Conservation (phyloP, 2,797 vertebrate species). For the Synanceia verrucosa region DNA sequence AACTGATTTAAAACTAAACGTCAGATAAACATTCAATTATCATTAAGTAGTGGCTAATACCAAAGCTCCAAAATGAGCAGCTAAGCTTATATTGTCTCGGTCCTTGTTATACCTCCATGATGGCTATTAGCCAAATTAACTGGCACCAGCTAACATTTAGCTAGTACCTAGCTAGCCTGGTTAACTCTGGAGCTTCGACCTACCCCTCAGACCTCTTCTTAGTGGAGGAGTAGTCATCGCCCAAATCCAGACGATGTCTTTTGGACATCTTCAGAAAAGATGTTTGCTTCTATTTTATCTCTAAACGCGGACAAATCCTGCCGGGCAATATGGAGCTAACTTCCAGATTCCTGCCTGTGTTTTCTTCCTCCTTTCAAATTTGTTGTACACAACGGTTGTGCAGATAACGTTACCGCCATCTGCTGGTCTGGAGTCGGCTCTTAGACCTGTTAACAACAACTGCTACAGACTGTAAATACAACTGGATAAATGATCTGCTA, state of each 20-base stretch:
- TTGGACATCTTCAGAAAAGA: constrained; percentile 86
- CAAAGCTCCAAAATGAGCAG: not conserved
- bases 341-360: constrained; percentile 54
- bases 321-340: constrained; percentile 33
- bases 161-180: not conserved
- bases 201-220: constrained; percentile 93
- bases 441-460: not conserved
- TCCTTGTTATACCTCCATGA: not conserved
- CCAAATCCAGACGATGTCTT: constrained; percentile 91
- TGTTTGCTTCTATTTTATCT: not conserved
- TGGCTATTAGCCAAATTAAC: constrained; percentile 41
- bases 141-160: constrained; percentile 48
- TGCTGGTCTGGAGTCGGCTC: constrained; percentile 7
- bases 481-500: too few relatives aligned
- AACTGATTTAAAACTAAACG: fast-evolving
- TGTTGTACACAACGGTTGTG: not conserved
- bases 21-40: fast-evolving
- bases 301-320: constrained; percentile 8
- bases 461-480: too few relatives aligned
- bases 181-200: constrained; percentile 40
- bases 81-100: not conserved
- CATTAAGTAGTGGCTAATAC: fast-evolving
- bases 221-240: constrained; percentile 89
- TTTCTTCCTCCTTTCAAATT: constrained; percentile 10
- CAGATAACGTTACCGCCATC: constrained; percentile 1